phyloP scores from a whole-genome alignment of 1,140 invertebrate genomes.

The Musca vetustissima region DNA sequence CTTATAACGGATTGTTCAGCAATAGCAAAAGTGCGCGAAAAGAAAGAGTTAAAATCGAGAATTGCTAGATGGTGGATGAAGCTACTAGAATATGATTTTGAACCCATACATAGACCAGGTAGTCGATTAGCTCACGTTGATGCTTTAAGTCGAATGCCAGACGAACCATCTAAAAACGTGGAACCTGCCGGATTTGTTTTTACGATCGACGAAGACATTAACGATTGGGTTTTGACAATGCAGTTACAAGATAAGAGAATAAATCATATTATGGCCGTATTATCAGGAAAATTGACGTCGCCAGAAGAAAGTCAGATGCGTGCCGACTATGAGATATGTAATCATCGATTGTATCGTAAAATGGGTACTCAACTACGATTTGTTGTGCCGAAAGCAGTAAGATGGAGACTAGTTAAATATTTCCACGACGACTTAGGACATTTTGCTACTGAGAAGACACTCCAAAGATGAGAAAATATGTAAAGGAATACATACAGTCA shows the following conservation, averaged over 20 bases:
- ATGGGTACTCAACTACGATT: not conserved
- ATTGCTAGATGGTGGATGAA: slow-evolving; percentile 36
- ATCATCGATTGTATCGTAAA: slow-evolving; percentile 1
- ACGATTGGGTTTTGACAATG: not conserved
- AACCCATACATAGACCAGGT: not conserved
- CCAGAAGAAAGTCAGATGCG: not conserved
- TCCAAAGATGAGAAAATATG: not conserved
- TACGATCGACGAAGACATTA: not conserved
- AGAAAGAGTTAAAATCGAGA: slow-evolving; percentile 38
- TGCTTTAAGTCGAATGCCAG: not conserved
- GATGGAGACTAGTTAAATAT: slow-evolving; percentile 24
- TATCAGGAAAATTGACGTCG: not conserved
- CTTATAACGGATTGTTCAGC: slow-evolving; percentile 48
- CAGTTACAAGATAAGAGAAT: slow-evolving; percentile 1
- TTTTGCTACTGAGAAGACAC: not conserved
- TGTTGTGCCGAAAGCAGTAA: slow-evolving; percentile 15
- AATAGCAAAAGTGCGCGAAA: slow-evolving; percentile 38
- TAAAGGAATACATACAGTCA: slow-evolving; percentile 1
- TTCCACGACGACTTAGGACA: not conserved
- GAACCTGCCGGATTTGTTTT: not conserved
- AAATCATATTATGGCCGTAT: not conserved
- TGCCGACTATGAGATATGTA: not conserved
- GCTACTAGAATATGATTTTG: slow-evolving; percentile 18
- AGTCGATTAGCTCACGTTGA: not conserved
- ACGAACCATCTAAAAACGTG: not conserved